These are phyloP conservation scores for Ryuthela nishihirai DNA, from an alignment of 2,888 invertebrate species.

Conservation along the genomic window DNA sequence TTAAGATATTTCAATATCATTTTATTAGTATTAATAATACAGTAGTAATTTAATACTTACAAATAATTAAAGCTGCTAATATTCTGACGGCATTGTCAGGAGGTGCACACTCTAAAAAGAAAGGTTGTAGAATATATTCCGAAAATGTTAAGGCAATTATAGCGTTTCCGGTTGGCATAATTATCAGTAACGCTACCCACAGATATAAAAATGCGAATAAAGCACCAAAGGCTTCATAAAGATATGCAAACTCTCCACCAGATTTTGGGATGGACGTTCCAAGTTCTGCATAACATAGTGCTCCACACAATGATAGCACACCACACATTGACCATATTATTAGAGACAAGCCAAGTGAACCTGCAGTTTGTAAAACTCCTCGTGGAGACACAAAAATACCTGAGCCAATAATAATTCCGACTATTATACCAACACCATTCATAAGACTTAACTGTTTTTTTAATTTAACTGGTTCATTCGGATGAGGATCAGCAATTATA, in stretches of 20 bases:
- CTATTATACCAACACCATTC: slow-evolving; percentile 89
- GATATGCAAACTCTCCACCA: slow-evolving; percentile 96
- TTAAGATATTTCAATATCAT: no score
- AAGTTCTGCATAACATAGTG: slow-evolving; percentile 93
- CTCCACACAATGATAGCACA: slow-evolving; percentile 83
- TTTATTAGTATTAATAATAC: no score
- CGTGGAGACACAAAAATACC: slow-evolving; percentile 94
- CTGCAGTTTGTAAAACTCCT: slow-evolving; percentile 76
- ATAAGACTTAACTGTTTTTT: slow-evolving; percentile 79
- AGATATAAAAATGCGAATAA: slow-evolving; percentile 89
- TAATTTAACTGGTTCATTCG: slow-evolving; percentile 62
- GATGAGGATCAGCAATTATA: no score
- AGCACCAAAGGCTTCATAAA: slow-evolving; percentile 84
- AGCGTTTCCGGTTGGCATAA: slow-evolving; percentile 76
- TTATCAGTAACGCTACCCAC: slow-evolving; percentile 88
- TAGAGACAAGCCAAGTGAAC: slow-evolving; percentile 82
- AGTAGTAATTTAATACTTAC: slow-evolving; percentile 38
- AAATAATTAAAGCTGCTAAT: slow-evolving; percentile 68
- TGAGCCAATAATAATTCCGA: slow-evolving; percentile 88
- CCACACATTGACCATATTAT: slow-evolving; percentile 88
- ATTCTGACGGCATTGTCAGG: slow-evolving; percentile 68
- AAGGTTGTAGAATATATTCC: slow-evolving; percentile 81
- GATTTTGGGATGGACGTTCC: slow-evolving; percentile 87
- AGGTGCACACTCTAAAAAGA: slow-evolving; percentile 67
- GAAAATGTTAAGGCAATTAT: slow-evolving; percentile 90